Evolutionary conservation across 2,888 invertebrate species (phyloP).

Genomic region (Sinelater perroti): DNA sequence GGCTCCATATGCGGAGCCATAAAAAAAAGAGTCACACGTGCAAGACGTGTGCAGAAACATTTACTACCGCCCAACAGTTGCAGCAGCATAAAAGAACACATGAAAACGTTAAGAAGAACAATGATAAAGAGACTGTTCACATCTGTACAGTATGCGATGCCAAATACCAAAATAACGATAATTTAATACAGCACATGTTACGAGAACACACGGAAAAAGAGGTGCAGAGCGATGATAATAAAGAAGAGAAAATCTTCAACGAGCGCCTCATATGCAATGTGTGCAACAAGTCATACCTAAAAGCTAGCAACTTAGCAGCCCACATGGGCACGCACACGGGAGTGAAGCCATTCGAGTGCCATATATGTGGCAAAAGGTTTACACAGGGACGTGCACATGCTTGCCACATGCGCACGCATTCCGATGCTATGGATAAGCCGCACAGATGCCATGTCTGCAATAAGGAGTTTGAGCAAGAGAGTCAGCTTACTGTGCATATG

Average conservation of each 20-base stretch:
- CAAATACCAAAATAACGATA: constrained; percentile 38
- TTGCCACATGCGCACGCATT: constrained; percentile 49
- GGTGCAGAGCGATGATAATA: constrained; percentile 20
- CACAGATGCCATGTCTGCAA: constrained; percentile 45
- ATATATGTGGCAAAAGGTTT: constrained; percentile 48
- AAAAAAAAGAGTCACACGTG: constrained; percentile 32
- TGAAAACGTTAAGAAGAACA: constrained; percentile 21
- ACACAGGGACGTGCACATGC: constrained; percentile 49
- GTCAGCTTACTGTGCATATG: constrained; percentile 45
- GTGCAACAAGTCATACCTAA: constrained; percentile 49
- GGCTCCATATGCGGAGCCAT: constrained; percentile 32
- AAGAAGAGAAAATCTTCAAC: constrained; percentile 13
- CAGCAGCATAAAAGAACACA: constrained; percentile 31
- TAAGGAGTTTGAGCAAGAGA: constrained; percentile 46
- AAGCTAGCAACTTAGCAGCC: constrained; percentile 48
- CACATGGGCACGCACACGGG: constrained; percentile 51
- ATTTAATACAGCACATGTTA: constrained; percentile 42
- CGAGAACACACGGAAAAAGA: constrained; percentile 41
- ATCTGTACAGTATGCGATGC: constrained; percentile 41
- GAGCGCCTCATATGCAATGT: constrained; percentile 44
- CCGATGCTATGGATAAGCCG: constrained; percentile 39
- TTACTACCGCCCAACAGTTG: constrained; percentile 31
- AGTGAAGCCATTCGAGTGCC: constrained; percentile 47
- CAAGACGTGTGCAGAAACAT: constrained; percentile 35
- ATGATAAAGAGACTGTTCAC: constrained; percentile 32